Evolutionary conservation across 2,888 invertebrate genomes (phyloP).

Genomic region (Mellilla xanthometata): DNA sequence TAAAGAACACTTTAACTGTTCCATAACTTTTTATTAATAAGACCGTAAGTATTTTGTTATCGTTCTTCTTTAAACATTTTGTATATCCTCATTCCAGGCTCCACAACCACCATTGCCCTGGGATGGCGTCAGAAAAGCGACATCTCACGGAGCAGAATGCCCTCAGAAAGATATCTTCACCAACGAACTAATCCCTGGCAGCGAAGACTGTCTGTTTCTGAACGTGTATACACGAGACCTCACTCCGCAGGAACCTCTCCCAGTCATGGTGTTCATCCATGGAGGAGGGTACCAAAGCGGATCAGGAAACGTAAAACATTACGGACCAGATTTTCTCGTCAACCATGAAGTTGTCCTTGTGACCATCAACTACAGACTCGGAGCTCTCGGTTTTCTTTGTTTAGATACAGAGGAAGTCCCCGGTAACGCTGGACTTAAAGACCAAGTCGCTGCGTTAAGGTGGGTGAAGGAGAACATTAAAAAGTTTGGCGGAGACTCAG

Average conservation of each 20-base stretch:
- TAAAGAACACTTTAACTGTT: too few species aligned
- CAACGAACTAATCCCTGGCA: slow-evolving; percentile 32
- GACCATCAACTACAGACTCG: slow-evolving; percentile 80
- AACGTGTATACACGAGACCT: slow-evolving; percentile 52
- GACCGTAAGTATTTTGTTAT: too few species aligned
- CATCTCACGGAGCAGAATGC: slow-evolving; percentile 42
- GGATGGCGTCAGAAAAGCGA: slow-evolving; percentile 45
- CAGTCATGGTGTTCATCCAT: slow-evolving; percentile 57
- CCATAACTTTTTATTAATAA: too few species aligned
- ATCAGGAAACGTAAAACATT: slow-evolving; percentile 63
- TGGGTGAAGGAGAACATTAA: slow-evolving; percentile 51
- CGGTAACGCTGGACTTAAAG: slow-evolving; percentile 59
- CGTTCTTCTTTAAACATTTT: too few species aligned
- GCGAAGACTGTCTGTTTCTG: slow-evolving; percentile 52
- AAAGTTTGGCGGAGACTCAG: slow-evolving; percentile 47
- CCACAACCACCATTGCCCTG: slow-evolving; percentile 47
- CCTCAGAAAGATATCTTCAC: slow-evolving; percentile 43
- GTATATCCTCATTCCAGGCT: slow-evolving; percentile 49
- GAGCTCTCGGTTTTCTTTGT: slow-evolving; percentile 79
- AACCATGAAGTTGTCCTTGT: slow-evolving; percentile 77
- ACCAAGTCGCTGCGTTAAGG: slow-evolving; percentile 52
- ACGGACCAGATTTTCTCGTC: slow-evolving; percentile 80
- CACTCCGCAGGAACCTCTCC: slow-evolving; percentile 30
- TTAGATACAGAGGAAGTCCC: slow-evolving; percentile 63
- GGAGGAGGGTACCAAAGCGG: slow-evolving; percentile 51